Conservation (phyloP, 2,888 invertebrate genomes). For the Baccha elongata region DNA sequence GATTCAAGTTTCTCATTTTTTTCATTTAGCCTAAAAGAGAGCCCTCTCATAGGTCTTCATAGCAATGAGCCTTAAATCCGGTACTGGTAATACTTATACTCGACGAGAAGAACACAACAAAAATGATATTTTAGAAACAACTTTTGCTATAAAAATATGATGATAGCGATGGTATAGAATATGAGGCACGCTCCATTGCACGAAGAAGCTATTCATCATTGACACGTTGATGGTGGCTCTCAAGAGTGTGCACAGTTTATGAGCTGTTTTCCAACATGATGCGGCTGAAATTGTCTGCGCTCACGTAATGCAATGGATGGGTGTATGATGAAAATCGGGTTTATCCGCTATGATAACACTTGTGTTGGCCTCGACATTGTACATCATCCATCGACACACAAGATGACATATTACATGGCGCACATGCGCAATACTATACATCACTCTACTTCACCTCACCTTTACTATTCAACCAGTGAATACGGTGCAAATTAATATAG, state of each 20-base stretch:
- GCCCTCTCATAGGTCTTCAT: no score
- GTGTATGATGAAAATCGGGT: slow-evolving; percentile 50
- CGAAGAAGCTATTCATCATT: slow-evolving; percentile 65
- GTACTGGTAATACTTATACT: no score
- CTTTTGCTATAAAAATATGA: slow-evolving; percentile 45
- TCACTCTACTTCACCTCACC: slow-evolving; percentile 12
- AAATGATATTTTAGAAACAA: slow-evolving; percentile 50
- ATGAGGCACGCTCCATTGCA: slow-evolving; percentile 69
- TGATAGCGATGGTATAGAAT: slow-evolving; percentile 53
- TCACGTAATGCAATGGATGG: slow-evolving; percentile 60
- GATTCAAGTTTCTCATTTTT: no score
- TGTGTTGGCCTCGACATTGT: slow-evolving; percentile 68
- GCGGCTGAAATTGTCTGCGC: slow-evolving; percentile 61
- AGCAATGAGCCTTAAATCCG: no score
- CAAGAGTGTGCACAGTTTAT: slow-evolving; percentile 58
- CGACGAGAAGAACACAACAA: slow-evolving; percentile 45
- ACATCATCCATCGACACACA: slow-evolving; percentile 72
- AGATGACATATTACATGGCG: slow-evolving; percentile 70
- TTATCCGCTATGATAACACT: slow-evolving; percentile 68
- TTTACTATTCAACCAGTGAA: slow-evolving; percentile 32
- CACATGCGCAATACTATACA: not conserved
- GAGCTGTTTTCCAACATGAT: slow-evolving; percentile 65
- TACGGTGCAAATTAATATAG: slow-evolving; percentile 68
- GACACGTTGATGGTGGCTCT: slow-evolving; percentile 33
- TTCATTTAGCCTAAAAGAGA: no score